phyloP scores from a whole-genome alignment of 2,113 vertebrate species.

The Solenodon paradoxus region DNA sequence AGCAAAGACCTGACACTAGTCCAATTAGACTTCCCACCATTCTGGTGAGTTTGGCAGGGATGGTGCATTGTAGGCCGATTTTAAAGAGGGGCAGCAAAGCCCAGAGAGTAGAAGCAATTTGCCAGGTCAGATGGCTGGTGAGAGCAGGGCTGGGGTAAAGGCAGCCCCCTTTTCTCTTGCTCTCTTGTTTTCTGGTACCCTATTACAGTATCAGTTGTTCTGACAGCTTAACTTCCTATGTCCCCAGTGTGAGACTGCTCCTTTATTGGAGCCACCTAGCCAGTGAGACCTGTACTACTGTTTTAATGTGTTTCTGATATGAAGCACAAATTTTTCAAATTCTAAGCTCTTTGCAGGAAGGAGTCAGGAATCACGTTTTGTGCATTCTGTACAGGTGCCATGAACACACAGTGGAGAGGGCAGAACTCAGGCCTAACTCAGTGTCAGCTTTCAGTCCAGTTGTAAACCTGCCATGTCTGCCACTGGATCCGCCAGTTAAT shows the following conservation, averaged over 20 bases:
- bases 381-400: background rate
- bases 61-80: background rate
- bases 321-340: background rate
- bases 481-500: background rate
- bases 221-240: background rate
- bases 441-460: background rate
- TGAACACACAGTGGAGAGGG: background rate
- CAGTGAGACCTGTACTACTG: background rate
- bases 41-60: background rate
- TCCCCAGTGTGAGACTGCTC: background rate
- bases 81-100: background rate
- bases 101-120: background rate
- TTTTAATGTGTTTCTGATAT: background rate
- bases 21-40: background rate
- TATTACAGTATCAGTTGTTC: background rate
- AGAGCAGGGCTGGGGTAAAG: background rate
- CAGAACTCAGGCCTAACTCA: background rate
- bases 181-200: background rate
- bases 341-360: conserved; percentile 13
- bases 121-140: background rate
- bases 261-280: background rate
- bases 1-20: background rate
- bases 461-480: background rate
- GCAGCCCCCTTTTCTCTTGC: background rate
- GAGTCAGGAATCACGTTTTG: background rate